Base-by-base conservation (phyloP, 2,888 invertebrate genomes). In the Eurytoma californica region DNA sequence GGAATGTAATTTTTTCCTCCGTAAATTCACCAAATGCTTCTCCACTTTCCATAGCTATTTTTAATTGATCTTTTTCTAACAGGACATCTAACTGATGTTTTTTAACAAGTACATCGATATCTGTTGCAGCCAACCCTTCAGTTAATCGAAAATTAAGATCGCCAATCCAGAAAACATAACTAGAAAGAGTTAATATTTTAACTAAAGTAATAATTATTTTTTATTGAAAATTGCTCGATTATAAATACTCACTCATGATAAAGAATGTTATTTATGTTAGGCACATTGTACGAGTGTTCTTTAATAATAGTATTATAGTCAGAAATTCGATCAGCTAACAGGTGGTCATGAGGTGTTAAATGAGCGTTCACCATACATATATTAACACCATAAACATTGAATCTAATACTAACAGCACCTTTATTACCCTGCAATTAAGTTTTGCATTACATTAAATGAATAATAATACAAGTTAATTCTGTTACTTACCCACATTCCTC, bases 111-210 rank as follows among this genome's bases (percentile, higher is more conserved):
- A 92, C 91, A 14, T 94, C 92, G n/a, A 97, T 95, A 82, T 94
- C 94, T 72, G 93, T 92, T 28, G 93, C 92, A 82, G 91, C 91
- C 7, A 93, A 92, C 53, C 92, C 91, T 0, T 94, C 94, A 81
- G 93, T 91, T 7, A 95, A 91, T 0, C 97, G 94, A 88, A 97
- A 97, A 90, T 97, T 97, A 30, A 97, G 91, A 88, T 97, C 97
- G 1, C 97, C 97, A 85, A 97, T 93, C 97, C 97, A 97, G 90
- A 97, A 96, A 3, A 97, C 95, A 88, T 97, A 96, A 87, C 96
- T 96, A 88, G 63, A 78, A 79, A 51, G 39, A 39, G 4, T 4
- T 24, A 60, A 72, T 24, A 16, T 39, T 2, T 58, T 60, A 58
- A 28, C 51, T 49, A 13, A 47, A 20, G 5, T 18, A 65, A 66